phyloP scores from a whole-genome alignment of 1,140 invertebrate species.

The Pantala flavescens region DNA sequence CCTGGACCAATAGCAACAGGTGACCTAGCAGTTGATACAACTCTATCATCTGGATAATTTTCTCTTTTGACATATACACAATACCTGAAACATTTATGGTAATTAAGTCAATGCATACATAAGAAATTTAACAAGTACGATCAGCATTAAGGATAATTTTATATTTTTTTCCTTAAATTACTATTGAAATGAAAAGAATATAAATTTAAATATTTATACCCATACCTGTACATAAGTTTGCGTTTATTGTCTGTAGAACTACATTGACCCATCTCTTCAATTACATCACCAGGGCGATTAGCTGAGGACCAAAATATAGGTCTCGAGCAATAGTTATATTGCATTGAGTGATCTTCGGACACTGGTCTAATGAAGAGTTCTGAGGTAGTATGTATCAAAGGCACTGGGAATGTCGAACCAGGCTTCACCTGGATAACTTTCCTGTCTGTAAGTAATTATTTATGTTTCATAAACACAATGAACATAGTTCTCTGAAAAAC shows the following conservation, averaged over 20 bases:
- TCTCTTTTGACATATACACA: constrained; percentile 68
- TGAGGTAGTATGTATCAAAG: constrained; percentile 49
- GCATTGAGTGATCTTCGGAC: constrained; percentile 28
- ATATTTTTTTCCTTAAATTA: neutral
- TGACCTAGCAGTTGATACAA: neutral
- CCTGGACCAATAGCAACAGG: neutral
- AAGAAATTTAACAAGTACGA: neutral
- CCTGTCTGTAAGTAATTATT: constrained; percentile 1
- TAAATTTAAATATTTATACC: constrained; percentile 20
- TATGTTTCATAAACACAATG: neutral
- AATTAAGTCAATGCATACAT: neutral
- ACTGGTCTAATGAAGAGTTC: constrained; percentile 49
- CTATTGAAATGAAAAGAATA: constrained; percentile 14
- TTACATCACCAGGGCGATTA: constrained; percentile 43
- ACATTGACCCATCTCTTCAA: constrained; percentile 41
- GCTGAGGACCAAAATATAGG: constrained; percentile 55
- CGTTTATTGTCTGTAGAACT: constrained; percentile 29
- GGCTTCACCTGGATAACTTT: constrained; percentile 31
- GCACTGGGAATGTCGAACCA: constrained; percentile 45
- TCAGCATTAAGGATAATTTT: neutral
- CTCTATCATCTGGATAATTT: constrained; percentile 59
- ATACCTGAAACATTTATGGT: constrained; percentile 45
- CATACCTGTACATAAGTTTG: constrained; percentile 34
- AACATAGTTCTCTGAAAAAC: too few species aligned
- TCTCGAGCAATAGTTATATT: constrained; percentile 48